Conservation (phyloP, 2,113 vertebrate species). For the Cheirogaleus medius region DNA sequence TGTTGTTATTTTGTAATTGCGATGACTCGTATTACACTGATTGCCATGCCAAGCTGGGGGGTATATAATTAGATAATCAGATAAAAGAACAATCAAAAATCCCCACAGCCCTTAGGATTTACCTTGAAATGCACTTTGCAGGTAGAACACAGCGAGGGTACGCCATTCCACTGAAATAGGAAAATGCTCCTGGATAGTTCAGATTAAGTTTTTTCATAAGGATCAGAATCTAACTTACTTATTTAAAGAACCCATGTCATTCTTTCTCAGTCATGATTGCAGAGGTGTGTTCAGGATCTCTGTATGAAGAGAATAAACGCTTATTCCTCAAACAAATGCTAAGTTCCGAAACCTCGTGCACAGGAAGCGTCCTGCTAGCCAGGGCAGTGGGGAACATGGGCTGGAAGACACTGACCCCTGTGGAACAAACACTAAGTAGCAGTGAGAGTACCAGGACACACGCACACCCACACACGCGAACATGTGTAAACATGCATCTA, state of each 20-base stretch:
- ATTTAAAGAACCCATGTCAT: neutral
- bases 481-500: neutral
- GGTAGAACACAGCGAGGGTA: accelerated
- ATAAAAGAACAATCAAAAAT: neutral
- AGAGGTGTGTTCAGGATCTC: neutral
- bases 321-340: neutral
- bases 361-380: neutral
- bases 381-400: neutral
- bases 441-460: neutral
- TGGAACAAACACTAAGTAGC: accelerated
- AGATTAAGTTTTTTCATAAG: neutral
- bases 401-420: neutral
- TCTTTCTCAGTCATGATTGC: neutral
- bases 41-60: neutral
- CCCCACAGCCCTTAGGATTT: neutral
- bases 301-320: neutral
- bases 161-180: neutral
- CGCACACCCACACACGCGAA: no score
- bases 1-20: slow-evolving; percentile 13
- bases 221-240: neutral
- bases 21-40: neutral
- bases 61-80: neutral
- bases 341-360: neutral
- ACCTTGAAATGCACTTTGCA: neutral
- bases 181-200: neutral